Conservation (phyloP, 2,113 vertebrate genomes). For the Bufo gargarizans region DNA sequence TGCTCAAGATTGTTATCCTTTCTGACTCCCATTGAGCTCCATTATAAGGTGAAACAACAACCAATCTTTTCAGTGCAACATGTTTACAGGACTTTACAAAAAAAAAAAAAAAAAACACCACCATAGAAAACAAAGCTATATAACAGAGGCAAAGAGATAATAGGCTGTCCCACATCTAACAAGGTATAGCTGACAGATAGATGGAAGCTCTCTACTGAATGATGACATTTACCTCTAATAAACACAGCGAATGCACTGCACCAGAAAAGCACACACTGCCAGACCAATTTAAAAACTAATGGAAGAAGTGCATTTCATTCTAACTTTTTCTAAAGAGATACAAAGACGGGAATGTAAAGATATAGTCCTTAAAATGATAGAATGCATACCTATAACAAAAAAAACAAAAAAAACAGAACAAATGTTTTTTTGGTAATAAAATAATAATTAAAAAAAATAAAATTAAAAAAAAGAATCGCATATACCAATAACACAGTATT, state of each 20-base stretch:
- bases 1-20: too few species aligned
- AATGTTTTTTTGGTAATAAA: neutral
- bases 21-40: too few species aligned
- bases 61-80: neutral
- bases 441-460: too few species aligned
- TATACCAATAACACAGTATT: neutral
- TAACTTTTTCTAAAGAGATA: constrained; percentile 22
- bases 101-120: neutral
- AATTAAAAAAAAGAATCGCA: too few species aligned
- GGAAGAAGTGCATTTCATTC: constrained; percentile 36
- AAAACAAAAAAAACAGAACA: too few species aligned
- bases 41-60: neutral
- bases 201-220: neutral
- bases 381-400: too few species aligned
- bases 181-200: neutral
- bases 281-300: constrained; percentile 26
- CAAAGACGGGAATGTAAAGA: constrained; percentile 7
- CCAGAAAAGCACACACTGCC: constrained; percentile 32
- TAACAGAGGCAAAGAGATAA: constrained; percentile 26
- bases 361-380: neutral
- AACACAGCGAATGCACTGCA: constrained; percentile 10
- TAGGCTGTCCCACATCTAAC: constrained; percentile 12
- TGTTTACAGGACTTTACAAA: constrained; percentile 50
- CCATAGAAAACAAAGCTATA: neutral
- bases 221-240: constrained; percentile 36